Base-by-base conservation (phyloP, 2,113 vertebrate genomes). In the Campylomormyrus tamandua region DNA sequence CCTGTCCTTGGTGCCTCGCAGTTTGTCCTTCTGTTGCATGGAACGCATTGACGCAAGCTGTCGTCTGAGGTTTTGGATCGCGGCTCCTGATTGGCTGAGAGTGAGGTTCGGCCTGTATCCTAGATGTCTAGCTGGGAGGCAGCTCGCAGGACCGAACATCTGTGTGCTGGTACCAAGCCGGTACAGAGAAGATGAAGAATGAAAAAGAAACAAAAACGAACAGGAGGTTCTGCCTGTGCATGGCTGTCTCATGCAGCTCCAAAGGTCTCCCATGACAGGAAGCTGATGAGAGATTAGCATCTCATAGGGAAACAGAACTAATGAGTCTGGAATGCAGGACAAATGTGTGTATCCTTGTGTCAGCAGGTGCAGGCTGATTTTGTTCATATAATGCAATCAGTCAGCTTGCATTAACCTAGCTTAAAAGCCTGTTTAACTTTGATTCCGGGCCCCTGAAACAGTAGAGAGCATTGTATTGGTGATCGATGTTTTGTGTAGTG, bases 281-380 rank as follows among this genome's bases (percentile, higher is more conserved):
- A 84, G 45, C 45, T 84, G 39, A 84, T 48, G 9, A n/a, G 83
- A 46, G 42, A 84, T 84, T 83, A 83, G 80, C 45, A 46, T 48
- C 45, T 83, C 85, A 27, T 21, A 52, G 45, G n/a, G 46, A 87
- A 87, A 24, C 11, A 5, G 49, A 52, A 15, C 24, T 53, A 31
- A 31, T 87, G 42, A 31, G 49, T 21, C 83, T 46, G 45, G 39
- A 84, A 46, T n/a, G 45, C 39, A 48, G 39, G 83, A 46, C 83
- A 84, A 83, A 85, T 85, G 46, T 85, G 83, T 24, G 45, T 49
- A 80, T 46, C 83, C 42, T n/a, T 46, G 83, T 85, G 83, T 49
- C 83, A 48, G 83, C 83, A 48, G 83, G 83, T 49, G 45, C 46
- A 49, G 5, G 27, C n/a, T 87, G 85, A 53, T 50, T n/a, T 52